phyloP scores from a whole-genome alignment of 2,797 vertebrate genomes.

The Lithobates pipiens region DNA sequence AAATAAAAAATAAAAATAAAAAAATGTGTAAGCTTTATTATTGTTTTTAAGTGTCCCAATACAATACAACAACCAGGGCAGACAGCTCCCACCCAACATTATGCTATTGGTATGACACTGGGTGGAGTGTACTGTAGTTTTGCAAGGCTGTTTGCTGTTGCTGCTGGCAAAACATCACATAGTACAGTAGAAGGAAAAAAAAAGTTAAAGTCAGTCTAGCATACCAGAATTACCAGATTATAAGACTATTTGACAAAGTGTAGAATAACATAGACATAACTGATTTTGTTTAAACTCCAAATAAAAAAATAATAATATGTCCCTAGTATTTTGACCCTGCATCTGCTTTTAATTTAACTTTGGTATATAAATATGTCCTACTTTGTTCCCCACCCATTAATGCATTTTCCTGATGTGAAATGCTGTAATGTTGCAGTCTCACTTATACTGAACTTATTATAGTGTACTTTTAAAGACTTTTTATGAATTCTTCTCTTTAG shows the following conservation, averaged over 20 bases:
- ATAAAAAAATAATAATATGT: background rate
- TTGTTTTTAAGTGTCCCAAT: too few relatives aligned
- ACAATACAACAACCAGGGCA: too few relatives aligned
- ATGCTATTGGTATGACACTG: too few relatives aligned
- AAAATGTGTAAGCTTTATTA: too few relatives aligned
- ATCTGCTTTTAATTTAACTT: background rate
- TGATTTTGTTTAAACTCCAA: background rate
- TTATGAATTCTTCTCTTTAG: background rate
- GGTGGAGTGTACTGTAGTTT: too few relatives aligned
- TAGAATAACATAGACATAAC: background rate
- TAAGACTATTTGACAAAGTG: background rate
- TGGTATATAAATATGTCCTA: background rate
- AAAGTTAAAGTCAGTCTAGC: background rate
- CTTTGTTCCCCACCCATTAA: background rate
- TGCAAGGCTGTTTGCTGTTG: too few relatives aligned
- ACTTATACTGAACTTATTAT: background rate
- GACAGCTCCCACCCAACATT: too few relatives aligned
- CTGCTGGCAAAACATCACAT: background rate
- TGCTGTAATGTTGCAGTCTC: background rate
- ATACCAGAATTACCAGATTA: background rate
- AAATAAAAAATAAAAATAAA: too few relatives aligned
- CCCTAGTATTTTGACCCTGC: background rate
- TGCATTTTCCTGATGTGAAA: background rate
- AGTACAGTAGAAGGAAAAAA: background rate
- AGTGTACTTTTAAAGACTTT: background rate